phyloP scores from a whole-genome alignment of 2,113 vertebrate genomes.

The Calidris pygmaea region DNA sequence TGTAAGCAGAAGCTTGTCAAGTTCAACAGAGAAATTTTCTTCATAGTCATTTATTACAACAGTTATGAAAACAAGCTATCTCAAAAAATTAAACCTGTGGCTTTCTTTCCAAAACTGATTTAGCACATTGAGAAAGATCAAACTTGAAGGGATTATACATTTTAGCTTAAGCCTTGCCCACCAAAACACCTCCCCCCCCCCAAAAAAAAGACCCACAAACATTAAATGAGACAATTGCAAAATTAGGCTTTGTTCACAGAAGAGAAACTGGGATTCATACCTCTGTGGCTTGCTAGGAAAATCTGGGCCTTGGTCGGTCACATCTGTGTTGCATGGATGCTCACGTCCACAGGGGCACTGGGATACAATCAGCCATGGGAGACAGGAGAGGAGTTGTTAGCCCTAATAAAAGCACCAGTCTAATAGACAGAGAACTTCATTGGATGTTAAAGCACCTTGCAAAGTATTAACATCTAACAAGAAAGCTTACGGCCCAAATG shows the following conservation, averaged over 20 bases:
- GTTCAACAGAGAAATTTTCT: slow-evolving; percentile 13
- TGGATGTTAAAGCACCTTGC: neutral
- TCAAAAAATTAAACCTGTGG: neutral
- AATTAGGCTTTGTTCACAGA: neutral
- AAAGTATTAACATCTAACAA: neutral
- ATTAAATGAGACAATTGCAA: neutral
- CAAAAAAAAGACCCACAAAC: neutral
- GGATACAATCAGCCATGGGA: neutral
- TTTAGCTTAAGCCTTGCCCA: neutral
- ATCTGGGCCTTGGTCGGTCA: neutral
- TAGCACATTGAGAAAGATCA: neutral
- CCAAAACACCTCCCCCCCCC: neutral
- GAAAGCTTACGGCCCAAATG: neutral
- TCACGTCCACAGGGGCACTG: neutral
- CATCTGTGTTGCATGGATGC: neutral
- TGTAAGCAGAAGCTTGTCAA: neutral
- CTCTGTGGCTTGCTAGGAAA: neutral
- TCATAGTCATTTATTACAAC: slow-evolving; percentile 6
- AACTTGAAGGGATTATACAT: neutral
- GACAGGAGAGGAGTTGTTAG: neutral
- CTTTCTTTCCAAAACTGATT: neutral
- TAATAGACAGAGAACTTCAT: neutral
- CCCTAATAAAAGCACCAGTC: neutral
- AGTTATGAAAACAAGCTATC: neutral
- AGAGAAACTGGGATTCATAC: neutral